Evolutionary conservation across 1,140 invertebrate genomes (phyloP).

Genomic region (Drosophila willistoni): DNA sequence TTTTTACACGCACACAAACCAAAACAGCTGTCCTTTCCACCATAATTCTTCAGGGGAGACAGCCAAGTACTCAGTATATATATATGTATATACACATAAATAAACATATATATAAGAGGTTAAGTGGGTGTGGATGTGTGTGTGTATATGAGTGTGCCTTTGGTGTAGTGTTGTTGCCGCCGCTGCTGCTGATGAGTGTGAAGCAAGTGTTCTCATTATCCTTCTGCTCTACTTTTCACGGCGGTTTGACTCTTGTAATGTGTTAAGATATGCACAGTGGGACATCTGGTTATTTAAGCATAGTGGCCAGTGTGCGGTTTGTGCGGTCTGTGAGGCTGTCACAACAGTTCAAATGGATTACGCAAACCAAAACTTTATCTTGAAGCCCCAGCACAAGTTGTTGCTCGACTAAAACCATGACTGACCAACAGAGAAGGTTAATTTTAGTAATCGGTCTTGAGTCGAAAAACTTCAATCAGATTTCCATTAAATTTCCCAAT

Average conservation of each 20-base stretch:
- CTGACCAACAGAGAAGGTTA: too few relatives aligned
- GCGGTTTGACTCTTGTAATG: constrained; percentile 49
- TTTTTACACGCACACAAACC: not conserved
- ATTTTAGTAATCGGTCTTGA: too few relatives aligned
- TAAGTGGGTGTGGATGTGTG: constrained; percentile 38
- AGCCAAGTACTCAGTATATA: not conserved
- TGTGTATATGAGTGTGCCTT: constrained; percentile 23
- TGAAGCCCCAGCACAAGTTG: too few relatives aligned
- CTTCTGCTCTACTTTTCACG: constrained; percentile 76
- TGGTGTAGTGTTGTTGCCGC: not conserved
- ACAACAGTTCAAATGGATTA: too few relatives aligned
- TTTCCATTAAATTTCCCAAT: too few relatives aligned
- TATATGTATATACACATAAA: constrained; percentile 1
- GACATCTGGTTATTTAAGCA: not conserved
- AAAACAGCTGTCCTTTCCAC: constrained; percentile 45
- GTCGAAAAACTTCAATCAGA: too few relatives aligned
- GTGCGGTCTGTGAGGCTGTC: not conserved
- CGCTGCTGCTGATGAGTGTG: constrained; percentile 35
- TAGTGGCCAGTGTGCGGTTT: constrained; percentile 1
- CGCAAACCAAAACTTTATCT: too few relatives aligned
- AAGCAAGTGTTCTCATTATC: constrained; percentile 76
- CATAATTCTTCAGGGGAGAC: constrained; percentile 46
- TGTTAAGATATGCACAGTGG: constrained; percentile 43
- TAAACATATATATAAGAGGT: constrained; percentile 35
- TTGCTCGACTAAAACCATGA: too few relatives aligned